Evolutionary conservation across 2,797 vertebrate genomes (phyloP).

Genomic region (Oreonectes daqikongensis): DNA sequence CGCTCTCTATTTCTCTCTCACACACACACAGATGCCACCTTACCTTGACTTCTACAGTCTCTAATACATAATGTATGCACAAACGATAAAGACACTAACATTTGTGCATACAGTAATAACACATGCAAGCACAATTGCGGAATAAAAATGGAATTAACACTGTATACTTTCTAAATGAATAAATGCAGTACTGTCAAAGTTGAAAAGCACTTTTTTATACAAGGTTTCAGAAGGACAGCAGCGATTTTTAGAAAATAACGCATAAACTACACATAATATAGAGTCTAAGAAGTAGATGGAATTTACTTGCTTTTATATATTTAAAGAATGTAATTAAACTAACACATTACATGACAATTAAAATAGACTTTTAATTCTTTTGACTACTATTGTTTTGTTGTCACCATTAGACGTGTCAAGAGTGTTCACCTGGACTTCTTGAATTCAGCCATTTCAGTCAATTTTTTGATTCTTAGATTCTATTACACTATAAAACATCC

Average conservation of each 20-base stretch:
- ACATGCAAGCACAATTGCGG: slow-evolving; percentile 2
- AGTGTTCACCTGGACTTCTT: neutral
- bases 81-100: too few species aligned
- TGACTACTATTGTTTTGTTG: neutral
- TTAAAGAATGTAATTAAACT: neutral
- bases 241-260: neutral
- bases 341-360: neutral
- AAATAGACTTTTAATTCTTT: too few species aligned
- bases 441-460: neutral
- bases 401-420: too few species aligned
- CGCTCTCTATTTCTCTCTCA: neutral
- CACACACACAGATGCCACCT: slow-evolving; percentile 36
- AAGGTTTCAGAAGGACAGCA: too few species aligned
- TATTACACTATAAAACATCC: neutral
- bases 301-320: neutral
- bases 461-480: neutral
- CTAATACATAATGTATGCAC: neutral
- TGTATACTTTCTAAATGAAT: too few species aligned
- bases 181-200: too few species aligned
- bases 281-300: neutral
- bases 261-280: neutral
- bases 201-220: too few species aligned
- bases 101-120: slow-evolving; percentile 15
- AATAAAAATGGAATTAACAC: too few species aligned
- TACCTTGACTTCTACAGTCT: neutral